These are phyloP conservation scores for Pollimyrus isidori DNA, from an alignment of 2,113 vertebrate species.

Conservation along the genomic window DNA sequence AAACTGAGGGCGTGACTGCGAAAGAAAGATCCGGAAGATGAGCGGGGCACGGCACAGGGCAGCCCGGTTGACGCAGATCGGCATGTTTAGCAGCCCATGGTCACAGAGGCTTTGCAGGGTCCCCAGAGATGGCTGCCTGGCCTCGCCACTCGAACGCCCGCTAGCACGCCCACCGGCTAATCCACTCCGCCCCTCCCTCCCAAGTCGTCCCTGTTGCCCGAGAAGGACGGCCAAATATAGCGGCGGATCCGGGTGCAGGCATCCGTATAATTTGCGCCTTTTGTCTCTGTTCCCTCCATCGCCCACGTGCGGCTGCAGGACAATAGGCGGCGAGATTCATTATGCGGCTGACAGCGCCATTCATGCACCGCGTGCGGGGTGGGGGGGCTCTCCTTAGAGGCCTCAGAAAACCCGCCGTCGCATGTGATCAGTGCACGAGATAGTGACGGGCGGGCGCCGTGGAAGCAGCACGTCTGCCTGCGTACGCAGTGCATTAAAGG, in stretches of 20 bases:
- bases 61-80: background rate
- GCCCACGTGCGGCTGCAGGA: conserved; percentile 43
- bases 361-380: conserved; percentile 17
- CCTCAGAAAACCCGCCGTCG: conserved; percentile 20
- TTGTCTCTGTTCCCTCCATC: conserved; percentile 46
- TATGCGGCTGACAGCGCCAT: conserved; percentile 40
- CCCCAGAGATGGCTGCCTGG: background rate
- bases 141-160: background rate
- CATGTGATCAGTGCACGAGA: background rate
- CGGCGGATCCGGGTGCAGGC: conserved; percentile 41
- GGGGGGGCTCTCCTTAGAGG: conserved; percentile 22
- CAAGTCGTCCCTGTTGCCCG: conserved; percentile 1
- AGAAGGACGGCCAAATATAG: conserved; percentile 47
- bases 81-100: background rate
- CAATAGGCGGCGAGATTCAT: conserved; percentile 45
- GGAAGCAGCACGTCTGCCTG: background rate
- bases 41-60: background rate
- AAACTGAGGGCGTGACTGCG: background rate
- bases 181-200: conserved; percentile 5
- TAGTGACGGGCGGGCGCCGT: background rate
- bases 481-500: background rate
- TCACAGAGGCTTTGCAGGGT: background rate
- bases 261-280: conserved; percentile 53
- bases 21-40: background rate
- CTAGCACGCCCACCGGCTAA: conserved; percentile 8